Base-by-base conservation (phyloP, 2,113 vertebrate species). In the Todiramphus saurophagus region DNA sequence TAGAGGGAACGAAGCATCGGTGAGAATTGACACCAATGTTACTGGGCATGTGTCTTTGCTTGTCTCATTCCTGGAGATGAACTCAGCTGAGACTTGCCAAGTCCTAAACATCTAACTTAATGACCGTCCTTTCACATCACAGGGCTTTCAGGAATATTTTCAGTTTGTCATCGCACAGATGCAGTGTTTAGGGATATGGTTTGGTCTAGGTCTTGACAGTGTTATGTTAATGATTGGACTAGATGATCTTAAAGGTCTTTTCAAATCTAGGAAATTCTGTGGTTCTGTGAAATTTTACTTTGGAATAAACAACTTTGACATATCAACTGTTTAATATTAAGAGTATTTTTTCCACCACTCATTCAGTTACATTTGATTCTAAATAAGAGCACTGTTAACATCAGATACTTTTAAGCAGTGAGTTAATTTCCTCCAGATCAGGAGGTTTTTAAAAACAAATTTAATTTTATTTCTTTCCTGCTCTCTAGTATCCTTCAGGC, bases 1-100 rank as follows among this genome's bases (percentile, higher is more conserved):
- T 6, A 51, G 16, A 1, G 1, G 5, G 44, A 60, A 25, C 0
- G 5, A 50, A 87, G 53, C 23, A 64, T 18, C n/a, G 53, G n/a
- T 58, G 37, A 67, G 78, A 73, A 74, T 11, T 27, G 31, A 74
- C 56, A 50, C 11, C 33, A 19, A 6, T 50, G 20, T 37, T 80
- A 53, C 25, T 55, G 19, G 58, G 5, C 28, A 56, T 7, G 21
- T 0, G 1, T 41, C 43, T 60, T 64, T 58, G 27, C 43, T 90
- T 73, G 80, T 44, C 33, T 77, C 41, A 41, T 58, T 60, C 53
- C 16, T 78, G 33, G 78, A 77, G 44, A 72, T 8, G 31, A 37
- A 68, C n/a, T 9, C 31, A 55, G n/a, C 11, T 91, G n/a, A 76
- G 51, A 30, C 16, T 75, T 75, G 30, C 16, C n/a, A 59, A 25